A percentile compares a stretch with the other conserved stretches of the same genome.
Evolutionary conservation across 2,797 vertebrate genomes (phyloP).

Genomic region (Acropternis orthonyx): DNA sequence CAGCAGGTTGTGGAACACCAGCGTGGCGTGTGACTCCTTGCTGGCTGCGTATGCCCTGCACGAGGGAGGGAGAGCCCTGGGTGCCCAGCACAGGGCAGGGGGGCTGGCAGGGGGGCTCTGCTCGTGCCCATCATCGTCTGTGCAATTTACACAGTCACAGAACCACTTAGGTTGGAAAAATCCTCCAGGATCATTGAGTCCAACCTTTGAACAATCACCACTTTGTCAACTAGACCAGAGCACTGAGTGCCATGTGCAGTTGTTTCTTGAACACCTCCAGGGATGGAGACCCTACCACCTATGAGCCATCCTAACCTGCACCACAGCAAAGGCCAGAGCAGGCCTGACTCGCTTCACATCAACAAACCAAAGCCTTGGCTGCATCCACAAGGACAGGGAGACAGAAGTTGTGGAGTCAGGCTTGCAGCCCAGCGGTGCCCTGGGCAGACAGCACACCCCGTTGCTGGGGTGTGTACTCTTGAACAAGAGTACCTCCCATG

Average conservation of each 20-base stretch:
- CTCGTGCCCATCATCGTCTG: fast-evolving
- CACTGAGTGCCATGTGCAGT: background rate
- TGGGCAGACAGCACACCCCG: background rate
- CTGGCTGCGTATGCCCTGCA: constrained; percentile 91
- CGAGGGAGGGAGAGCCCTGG: background rate
- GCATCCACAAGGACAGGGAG: fast-evolving
- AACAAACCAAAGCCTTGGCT: fast-evolving
- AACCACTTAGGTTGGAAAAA: background rate
- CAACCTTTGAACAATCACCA: background rate
- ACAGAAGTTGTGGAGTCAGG: fast-evolving
- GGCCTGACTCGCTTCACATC: background rate
- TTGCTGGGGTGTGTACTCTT: too few species aligned
- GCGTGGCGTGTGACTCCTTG: constrained; percentile 94
- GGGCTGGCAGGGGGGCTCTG: background rate
- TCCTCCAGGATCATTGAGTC: background rate
- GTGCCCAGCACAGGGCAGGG: fast-evolving
- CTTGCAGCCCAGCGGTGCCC: background rate
- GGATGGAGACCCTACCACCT: too few species aligned
- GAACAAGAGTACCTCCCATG: background rate
- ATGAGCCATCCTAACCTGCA: background rate
- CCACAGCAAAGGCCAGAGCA: background rate
- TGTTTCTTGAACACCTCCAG: background rate
- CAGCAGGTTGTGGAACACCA: constrained; percentile 98
- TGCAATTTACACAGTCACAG: background rate
- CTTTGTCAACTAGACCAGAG: background rate